phyloP scores from a whole-genome alignment of 2,113 vertebrate species.

The Peromyscus polionotus region DNA sequence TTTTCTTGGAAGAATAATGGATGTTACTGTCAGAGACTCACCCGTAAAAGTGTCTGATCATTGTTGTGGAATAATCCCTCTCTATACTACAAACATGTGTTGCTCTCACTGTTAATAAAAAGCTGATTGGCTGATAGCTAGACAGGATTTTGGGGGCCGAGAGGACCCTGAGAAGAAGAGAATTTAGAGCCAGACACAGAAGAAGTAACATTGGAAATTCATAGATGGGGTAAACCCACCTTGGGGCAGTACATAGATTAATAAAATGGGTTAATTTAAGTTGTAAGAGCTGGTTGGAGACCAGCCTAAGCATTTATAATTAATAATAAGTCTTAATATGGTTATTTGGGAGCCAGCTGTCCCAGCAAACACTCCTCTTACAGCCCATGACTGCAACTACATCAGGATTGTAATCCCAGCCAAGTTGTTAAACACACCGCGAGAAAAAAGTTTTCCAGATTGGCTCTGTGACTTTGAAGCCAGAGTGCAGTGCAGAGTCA shows the following conservation, averaged over 20 bases:
- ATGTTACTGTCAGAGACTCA: neutral
- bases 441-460: neutral
- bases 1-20: constrained; percentile 2
- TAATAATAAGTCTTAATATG: neutral
- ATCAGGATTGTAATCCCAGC: neutral
- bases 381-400: neutral
- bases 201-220: neutral
- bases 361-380: neutral
- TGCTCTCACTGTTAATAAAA: neutral
- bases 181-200: neutral
- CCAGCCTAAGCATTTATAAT: neutral
- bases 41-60: neutral
- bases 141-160: neutral
- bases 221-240: neutral
- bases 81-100: neutral
- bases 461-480: neutral
- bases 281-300: neutral
- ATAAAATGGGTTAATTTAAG: neutral
- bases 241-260: neutral
- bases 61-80: neutral
- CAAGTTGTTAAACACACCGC: neutral
- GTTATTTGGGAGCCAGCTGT: neutral
- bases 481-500: neutral
- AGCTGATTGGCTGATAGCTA: neutral
- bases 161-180: neutral